Evolutionary conservation across 1,140 invertebrate genomes (phyloP), one percentile per base, ranked within the genome.

Genomic region (Hyphantria cunea): DNA sequence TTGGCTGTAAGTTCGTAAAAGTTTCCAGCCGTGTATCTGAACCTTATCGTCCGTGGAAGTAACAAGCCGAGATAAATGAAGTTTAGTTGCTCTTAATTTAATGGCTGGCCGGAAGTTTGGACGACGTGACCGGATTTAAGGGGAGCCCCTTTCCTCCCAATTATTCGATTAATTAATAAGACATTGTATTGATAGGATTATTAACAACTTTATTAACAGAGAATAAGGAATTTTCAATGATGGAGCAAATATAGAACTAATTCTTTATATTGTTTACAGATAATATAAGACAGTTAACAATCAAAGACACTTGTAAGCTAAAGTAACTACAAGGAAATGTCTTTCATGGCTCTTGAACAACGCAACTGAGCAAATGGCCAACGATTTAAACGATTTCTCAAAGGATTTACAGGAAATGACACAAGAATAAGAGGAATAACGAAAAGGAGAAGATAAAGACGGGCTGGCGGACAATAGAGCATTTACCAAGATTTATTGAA

Each of bases 51-150:
- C 83, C 76, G 72, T 80, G 74, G 82, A 82, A 86, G 84, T 84
- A 84, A 84, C 83, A 84, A 81, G 77, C 79, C 75, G 79, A 85
- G 85, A 86, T 88, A 88, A 88, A 86, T 88, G 82, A 88, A 88
- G 82, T 88, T 88, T 79, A 76, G 74, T 84, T 84, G 78, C 83
- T 84, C 85, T 85, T 86, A 86, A 88, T 88, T 86, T 88, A 86
- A 88, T 86, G 84, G 82, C 63, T 71, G 69, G 77, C 71, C 74
- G 76, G 78, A 82, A 85, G 80, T 85, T 84, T 70, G 66, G 76
- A 56, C 69, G 74, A 82, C 83, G 83, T 82, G 80, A 84, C 80
- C 77, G 75, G 72, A 80, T 66, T 50, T 53, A 42, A 58, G 11
- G 63, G 66, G 64, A 47, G 37, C 47, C 51, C 42, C 41, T 59